Base-by-base conservation (phyloP, 2,797 vertebrate genomes). In the Liparis tanakae region DNA sequence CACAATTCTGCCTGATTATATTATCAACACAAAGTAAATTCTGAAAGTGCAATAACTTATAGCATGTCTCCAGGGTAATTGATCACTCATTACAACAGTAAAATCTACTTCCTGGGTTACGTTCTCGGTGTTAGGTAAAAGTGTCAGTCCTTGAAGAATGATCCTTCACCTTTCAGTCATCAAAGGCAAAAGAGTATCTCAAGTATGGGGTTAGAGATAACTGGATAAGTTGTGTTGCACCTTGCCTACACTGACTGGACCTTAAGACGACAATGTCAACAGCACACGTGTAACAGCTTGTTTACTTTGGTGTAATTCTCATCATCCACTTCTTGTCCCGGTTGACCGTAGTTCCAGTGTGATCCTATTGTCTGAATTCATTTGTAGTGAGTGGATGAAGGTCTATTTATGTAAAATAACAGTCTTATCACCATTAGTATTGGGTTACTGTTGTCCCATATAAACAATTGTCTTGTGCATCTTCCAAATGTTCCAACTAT, bases 151-250 rank as follows among this genome's bases (percentile, higher is more conserved):
- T 25, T 33, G 25, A 48, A 33, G 34, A 48, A 18, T 18, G 1
- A 33, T 3, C 43, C 43, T 33, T 65, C 63, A 10, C 1, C 39
- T 59, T 6, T 36, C 18, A 20, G 18, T 64, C 46, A 37, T 22
- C 33, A 22, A 20, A 46, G 43, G 18, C 36, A 46, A 50, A 33
- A n/a, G 41, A 10, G 18, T 51, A 50, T 64, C 33, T 64, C 6
- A 33, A 7, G 1, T 44, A 46, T 33, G 59, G 30, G 10, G n/a
- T 51, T 18, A 64, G 20, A 36, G 12, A 15, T 50, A 50, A 46
- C 46, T 63, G 61, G 43, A 34, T 34, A 34, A 15, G 46, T 20
- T 50, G 18, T 51, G 51, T 65, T 51, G 18, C 61, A 63, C 44
- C 25, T 48, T 62, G 15, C 33, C 15, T 48, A n/a, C 1, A 33